These are phyloP conservation scores for Actinia tenebrosa DNA, from an alignment of 64 coral and sea anemone species.

Conservation along the genomic window DNA sequence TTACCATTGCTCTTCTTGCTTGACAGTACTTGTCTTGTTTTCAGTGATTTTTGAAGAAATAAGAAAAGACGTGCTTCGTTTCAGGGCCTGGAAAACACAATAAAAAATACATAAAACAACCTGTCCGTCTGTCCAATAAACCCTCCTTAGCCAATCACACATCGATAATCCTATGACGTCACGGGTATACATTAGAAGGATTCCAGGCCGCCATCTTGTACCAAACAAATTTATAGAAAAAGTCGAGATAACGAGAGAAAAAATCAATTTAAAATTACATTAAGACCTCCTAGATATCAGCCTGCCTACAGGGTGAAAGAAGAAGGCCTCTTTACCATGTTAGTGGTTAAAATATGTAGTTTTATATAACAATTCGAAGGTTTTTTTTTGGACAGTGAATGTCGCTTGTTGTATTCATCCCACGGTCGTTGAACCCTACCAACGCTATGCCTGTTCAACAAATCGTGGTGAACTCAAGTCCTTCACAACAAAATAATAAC, in stretches of 20 bases:
- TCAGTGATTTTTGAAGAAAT: neutral
- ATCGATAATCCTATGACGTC: neutral
- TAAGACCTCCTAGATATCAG: neutral
- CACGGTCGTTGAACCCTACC: constrained; percentile 23
- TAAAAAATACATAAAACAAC: neutral
- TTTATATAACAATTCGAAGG: neutral
- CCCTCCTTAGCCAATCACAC: neutral
- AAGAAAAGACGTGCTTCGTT: neutral
- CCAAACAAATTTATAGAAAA: neutral
- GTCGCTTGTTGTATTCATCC: constrained; percentile 7
- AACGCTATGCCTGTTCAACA: constrained; percentile 89
- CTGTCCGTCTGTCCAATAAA: neutral
- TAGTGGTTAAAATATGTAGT: neutral
- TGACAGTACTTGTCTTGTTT: neutral
- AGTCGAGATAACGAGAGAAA: neutral
- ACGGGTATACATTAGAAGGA: neutral
- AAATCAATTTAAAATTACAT: neutral
- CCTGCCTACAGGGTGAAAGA: neutral
- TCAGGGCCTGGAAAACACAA: neutral
- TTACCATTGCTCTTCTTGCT: neutral
- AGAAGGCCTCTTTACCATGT: neutral
- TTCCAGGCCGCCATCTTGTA: constrained; percentile 6
- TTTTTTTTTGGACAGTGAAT: constrained; percentile 22
- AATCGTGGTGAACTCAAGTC: constrained; percentile 79
- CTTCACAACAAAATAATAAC: constrained; percentile 79